phyloP scores from a whole-genome alignment of 1,140 invertebrate genomes.

The Aphis gossypii region DNA sequence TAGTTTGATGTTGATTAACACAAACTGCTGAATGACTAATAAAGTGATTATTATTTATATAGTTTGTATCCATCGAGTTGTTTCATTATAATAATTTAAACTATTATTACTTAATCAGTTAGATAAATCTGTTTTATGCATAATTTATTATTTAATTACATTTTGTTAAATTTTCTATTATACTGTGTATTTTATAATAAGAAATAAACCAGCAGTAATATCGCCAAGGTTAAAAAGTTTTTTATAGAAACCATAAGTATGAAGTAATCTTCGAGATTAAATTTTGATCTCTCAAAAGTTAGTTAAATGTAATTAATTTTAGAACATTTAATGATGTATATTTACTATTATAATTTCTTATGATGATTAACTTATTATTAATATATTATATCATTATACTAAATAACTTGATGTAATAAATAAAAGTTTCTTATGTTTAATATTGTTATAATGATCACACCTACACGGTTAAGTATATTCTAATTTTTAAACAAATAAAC shows the following conservation, averaged over 20 bases:
- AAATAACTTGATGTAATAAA: background rate
- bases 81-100: conserved; percentile 18
- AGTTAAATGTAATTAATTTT: conserved; percentile 41
- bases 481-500: conserved; percentile 26
- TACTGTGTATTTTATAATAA: conserved; percentile 16
- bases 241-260: conserved; percentile 1
- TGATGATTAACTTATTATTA: background rate
- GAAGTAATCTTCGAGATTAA: conserved; percentile 31
- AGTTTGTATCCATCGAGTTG: background rate
- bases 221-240: background rate
- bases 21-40: background rate
- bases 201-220: background rate
- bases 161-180: conserved; percentile 48
- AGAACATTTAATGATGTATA: conserved; percentile 33
- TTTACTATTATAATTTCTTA: conserved; percentile 26
- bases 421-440: background rate
- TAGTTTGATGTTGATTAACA: background rate
- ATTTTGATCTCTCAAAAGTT: conserved; percentile 55
- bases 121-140: conserved; percentile 23
- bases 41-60: background rate
- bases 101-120: background rate
- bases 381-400: background rate
- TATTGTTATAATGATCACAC: conserved; percentile 26
- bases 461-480: background rate
- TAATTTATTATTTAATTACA: background rate